Conservation (phyloP, 2,888 invertebrate genomes). For the Stenotaenia linearis region DNA sequence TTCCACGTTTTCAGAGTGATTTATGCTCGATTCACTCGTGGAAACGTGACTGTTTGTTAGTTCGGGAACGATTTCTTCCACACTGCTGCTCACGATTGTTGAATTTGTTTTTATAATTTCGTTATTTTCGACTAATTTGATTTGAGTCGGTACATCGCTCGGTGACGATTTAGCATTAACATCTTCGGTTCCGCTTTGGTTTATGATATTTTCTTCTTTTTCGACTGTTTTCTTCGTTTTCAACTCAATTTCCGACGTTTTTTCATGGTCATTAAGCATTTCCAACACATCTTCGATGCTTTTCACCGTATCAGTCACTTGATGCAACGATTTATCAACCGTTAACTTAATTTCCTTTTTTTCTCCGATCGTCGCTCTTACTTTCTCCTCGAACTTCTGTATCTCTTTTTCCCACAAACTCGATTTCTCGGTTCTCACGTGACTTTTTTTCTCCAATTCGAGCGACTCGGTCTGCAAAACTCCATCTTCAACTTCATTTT, state of each 20-base stretch:
- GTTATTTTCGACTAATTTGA: neutral
- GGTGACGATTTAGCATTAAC: no score
- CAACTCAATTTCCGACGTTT: neutral
- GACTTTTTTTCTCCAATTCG: neutral
- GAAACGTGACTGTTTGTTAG: neutral
- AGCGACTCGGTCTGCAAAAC: neutral
- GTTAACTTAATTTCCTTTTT: neutral
- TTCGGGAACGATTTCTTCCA: neutral
- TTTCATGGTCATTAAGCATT: neutral
- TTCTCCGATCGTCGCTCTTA: neutral
- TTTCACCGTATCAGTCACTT: neutral
- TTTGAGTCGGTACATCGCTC: no score
- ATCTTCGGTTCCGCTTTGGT: neutral
- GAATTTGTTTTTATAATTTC: neutral
- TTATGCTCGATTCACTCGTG: neutral
- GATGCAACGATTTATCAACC: neutral
- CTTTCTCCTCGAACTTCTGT: neutral
- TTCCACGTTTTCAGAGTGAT: neutral
- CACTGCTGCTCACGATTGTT: neutral
- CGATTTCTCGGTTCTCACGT: neutral
- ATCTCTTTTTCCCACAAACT: neutral
- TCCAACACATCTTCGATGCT: neutral
- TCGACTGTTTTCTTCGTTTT: no score
- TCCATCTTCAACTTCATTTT: neutral
- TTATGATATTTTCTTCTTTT: neutral